These are phyloP conservation scores for Trichogramma pretiosum DNA, from an alignment of 1,140 invertebrate species.

Conservation along the genomic window DNA sequence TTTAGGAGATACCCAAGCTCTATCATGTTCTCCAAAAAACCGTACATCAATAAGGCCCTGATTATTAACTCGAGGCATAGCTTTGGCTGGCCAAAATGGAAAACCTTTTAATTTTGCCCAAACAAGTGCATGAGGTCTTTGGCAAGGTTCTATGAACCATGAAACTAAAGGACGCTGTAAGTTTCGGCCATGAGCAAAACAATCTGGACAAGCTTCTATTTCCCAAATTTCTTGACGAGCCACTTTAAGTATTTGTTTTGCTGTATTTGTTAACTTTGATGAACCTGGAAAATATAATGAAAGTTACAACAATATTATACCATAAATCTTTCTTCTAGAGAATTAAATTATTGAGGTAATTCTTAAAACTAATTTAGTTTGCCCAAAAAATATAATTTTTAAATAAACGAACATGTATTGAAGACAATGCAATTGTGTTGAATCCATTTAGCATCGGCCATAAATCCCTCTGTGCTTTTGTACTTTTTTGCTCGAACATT, in stretches of 20 bases:
- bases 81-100: conserved; percentile 92
- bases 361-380: too few relatives aligned
- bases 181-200: conserved; percentile 62
- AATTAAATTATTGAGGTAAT: too few relatives aligned
- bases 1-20: conserved; percentile 77
- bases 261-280: conserved; percentile 65
- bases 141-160: conserved; percentile 88
- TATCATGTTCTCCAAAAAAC: conserved; percentile 91
- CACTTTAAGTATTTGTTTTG: conserved; percentile 71
- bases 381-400: too few relatives aligned
- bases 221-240: conserved; percentile 80
- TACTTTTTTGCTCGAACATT: conserved; percentile 74
- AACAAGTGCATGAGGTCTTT: conserved; percentile 75
- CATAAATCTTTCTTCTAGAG: too few relatives aligned
- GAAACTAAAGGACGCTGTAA: conserved; percentile 70
- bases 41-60: conserved; percentile 74
- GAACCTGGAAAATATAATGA: conserved; percentile 57
- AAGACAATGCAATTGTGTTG: conserved; percentile 85
- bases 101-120: conserved; percentile 93
- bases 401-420: conserved; percentile 68
- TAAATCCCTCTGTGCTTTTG: conserved; percentile 80
- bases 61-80: conserved; percentile 63
- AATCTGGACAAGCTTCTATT: conserved; percentile 89
- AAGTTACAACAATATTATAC: too few relatives aligned
- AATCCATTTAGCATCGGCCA: conserved; percentile 86